Percentiles rank a stretch among this genome's conserved stretches.
Conservation (phyloP, 2,797 vertebrate genomes). For the Aulostomus chinensis region DNA sequence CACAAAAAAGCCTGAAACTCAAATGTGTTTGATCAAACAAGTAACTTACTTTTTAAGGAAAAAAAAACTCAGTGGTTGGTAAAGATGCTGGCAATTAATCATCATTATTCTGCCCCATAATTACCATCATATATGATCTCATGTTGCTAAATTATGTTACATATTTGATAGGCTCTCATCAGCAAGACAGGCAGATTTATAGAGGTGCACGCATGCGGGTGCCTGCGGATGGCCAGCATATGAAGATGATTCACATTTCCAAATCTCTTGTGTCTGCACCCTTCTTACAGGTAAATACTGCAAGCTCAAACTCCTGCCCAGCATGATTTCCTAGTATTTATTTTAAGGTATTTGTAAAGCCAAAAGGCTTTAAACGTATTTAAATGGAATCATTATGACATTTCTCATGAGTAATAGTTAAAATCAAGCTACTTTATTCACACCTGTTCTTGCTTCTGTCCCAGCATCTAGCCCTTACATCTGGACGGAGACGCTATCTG, state of each 20-base stretch:
- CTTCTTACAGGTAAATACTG: constrained; percentile 76
- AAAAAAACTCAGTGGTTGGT: no score
- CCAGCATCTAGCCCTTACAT: constrained; percentile 74
- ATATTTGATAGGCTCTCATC: no score
- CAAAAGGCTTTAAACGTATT: not conserved
- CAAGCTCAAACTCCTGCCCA: not conserved
- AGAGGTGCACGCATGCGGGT: constrained; percentile 31
- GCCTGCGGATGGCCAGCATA: constrained; percentile 47
- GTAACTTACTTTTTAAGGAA: no score
- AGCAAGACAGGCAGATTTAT: no score
- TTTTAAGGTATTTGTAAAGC: not conserved
- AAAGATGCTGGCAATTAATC: no score
- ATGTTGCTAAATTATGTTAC: not conserved
- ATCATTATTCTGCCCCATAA: no score
- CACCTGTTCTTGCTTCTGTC: constrained; percentile 26
- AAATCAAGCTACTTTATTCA: not conserved
- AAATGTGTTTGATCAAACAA: no score
- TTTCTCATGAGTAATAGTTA: not conserved
- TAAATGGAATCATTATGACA: not conserved
- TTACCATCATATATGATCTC: not conserved
- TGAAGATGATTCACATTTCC: constrained; percentile 69
- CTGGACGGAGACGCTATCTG: constrained; percentile 72
- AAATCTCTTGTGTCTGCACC: constrained; percentile 68
- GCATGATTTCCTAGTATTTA: not conserved
- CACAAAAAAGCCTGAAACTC: no score